These are phyloP conservation scores for Ditylenchus weischeri DNA, from an alignment of 2,888 invertebrate genomes.

Conservation along the genomic window DNA sequence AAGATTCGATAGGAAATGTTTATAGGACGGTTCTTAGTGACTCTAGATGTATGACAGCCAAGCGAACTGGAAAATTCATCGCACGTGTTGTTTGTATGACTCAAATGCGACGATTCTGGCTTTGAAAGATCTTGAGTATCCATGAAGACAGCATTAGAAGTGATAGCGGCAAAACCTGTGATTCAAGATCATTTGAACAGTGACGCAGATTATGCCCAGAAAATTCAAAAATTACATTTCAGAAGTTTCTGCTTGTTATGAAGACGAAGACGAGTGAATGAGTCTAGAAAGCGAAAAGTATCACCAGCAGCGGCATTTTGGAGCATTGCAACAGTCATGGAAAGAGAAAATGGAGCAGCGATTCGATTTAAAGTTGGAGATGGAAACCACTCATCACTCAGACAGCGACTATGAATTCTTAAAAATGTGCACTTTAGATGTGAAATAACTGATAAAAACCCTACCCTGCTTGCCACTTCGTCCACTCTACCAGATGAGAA, in stretches of 20 bases:
- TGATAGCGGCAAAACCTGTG: neutral
- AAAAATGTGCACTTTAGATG: neutral
- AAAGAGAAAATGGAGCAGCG: constrained; percentile 1
- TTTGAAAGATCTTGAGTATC: too few relatives aligned
- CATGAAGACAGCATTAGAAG: too few relatives aligned
- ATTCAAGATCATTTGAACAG: neutral
- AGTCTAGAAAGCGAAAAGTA: neutral
- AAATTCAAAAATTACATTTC: neutral
- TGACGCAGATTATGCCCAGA: too few relatives aligned
- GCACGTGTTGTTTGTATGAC: too few relatives aligned
- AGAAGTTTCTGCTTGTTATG: neutral
- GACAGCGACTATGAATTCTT: neutral
- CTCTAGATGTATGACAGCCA: too few relatives aligned
- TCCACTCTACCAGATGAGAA: too few relatives aligned
- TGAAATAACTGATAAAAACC: too few relatives aligned
- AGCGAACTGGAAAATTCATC: too few relatives aligned
- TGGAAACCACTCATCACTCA: neutral
- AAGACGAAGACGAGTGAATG: neutral
- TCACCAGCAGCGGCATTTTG: neutral
- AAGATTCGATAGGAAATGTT: constrained; percentile 1
- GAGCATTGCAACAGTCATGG: neutral
- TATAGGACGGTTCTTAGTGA: too few relatives aligned
- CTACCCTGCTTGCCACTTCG: too few relatives aligned
- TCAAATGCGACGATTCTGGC: too few relatives aligned
- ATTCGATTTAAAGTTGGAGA: neutral